phyloP scores from a whole-genome alignment of 2,797 vertebrate species.

The Meriones psammophilus region DNA sequence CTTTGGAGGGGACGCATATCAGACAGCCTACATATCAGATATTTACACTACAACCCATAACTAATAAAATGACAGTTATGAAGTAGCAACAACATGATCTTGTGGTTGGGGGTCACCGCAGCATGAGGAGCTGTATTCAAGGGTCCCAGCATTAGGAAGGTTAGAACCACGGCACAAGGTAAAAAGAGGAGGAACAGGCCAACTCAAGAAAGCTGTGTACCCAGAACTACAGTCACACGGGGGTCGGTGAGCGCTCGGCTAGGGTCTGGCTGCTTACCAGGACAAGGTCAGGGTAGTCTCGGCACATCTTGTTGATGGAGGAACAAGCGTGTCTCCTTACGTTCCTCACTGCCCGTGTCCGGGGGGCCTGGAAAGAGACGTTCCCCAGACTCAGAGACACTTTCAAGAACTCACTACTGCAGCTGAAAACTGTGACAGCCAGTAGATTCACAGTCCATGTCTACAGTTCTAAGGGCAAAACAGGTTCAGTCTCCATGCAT shows the following conservation, averaged over 20 bases:
- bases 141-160: neutral
- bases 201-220: neutral
- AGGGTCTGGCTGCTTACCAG: constrained; percentile 89
- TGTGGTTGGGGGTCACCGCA: neutral
- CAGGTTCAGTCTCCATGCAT: neutral
- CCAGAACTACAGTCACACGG: neutral
- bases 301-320: constrained; percentile 97
- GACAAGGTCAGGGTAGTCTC: constrained; percentile 95
- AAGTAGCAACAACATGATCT: neutral
- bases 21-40: neutral
- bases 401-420: neutral
- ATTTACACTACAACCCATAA: neutral
- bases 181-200: neutral
- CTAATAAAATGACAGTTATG: neutral
- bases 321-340: constrained; percentile 97
- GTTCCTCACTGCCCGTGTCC: constrained; percentile 95
- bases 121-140: no score
- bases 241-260: neutral
- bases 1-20: neutral
- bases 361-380: constrained; percentile 91
- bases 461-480: neutral
- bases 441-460: constrained; percentile 2
- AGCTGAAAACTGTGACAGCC: neutral
- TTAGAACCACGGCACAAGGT: neutral
- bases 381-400: constrained; percentile 73